Evolutionary conservation across 2,113 vertebrate species (phyloP), one percentile per base, ranked within the genome.

Genomic region (Eublepharis macularius): DNA sequence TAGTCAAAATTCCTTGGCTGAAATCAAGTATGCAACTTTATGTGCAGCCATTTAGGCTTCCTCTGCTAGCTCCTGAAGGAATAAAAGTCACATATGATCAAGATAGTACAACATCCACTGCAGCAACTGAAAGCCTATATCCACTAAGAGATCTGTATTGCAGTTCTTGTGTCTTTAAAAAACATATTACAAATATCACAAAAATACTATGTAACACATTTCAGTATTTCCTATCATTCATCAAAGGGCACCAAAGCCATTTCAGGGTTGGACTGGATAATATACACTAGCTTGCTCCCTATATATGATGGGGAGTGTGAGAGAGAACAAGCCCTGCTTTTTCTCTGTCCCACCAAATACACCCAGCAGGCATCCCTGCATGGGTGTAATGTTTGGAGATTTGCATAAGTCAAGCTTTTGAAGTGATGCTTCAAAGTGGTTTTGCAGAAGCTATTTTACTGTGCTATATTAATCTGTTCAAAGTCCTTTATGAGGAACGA

Each of bases 341-440:
- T 51, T 14, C 49, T 51, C 49, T 51, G 14, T 13, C 49, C 13
- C 49, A 51, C 13, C 49, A 51, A 14, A 51, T 13, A 51, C 14
- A 51, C 49, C 13, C 49, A 51, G 49, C 49, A 51, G 49, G 49
- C 49, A 51, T 51, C 49, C 49, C 49, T 51, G 12, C 12, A 51
- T 14, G 13, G 49, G 49, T 51, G 14, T 51, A 14, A 14, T 51
- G 8, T 51, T 51, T 51, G 49, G 14, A 51, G 24, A 87, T 90
- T 88, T 92, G 21, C 80, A 43, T 69, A 66, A 85, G 32, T 16
- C 76, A 12, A 54, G 1, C 26, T 85, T 93, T 90, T 85, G 75
- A 86, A 47, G 69, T 11, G 84, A 41, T 66, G 0, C 0, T 83
- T 87, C 21, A 41, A 69, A 86, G 32, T 70, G 43, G n/a, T 16